Evolutionary conservation across 2,797 vertebrate species (phyloP).

Genomic region (Siniperca obscura): DNA sequence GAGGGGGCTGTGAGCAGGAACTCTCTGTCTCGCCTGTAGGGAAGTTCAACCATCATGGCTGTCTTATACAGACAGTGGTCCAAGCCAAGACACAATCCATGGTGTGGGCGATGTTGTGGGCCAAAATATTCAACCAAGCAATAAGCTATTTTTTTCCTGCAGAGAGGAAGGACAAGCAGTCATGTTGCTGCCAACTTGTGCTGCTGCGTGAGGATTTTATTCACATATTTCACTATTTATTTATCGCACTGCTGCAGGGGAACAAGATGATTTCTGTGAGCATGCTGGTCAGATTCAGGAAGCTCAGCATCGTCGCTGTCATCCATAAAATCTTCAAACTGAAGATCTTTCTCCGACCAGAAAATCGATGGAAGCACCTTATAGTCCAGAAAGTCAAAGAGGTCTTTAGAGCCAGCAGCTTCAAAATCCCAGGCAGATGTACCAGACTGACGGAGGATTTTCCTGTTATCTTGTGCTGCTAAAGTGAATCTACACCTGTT

Average conservation of each 20-base stretch:
- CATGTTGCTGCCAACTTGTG: not conserved
- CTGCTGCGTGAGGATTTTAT: slow-evolving; percentile 12
- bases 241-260: slow-evolving; percentile 6
- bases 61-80: not conserved
- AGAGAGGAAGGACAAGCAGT: not conserved
- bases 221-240: slow-evolving; percentile 21
- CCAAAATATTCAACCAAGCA: slow-evolving; percentile 12
- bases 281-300: slow-evolving; percentile 8
- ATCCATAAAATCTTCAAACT: slow-evolving; percentile 4
- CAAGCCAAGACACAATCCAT: slow-evolving; percentile 1
- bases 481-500: slow-evolving; percentile 2
- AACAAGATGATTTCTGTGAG: slow-evolving; percentile 18
- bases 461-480: not conserved
- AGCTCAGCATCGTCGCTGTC: not conserved
- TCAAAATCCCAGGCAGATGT: slow-evolving; percentile 17
- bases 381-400: slow-evolving; percentile 10
- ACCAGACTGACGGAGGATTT: slow-evolving; percentile 12
- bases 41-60: slow-evolving; percentile 6
- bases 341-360: slow-evolving; percentile 11
- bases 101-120: not conserved
- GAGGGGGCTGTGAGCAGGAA: slow-evolving; percentile 17
- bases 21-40: not conserved
- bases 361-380: slow-evolving; percentile 31
- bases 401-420: slow-evolving; percentile 1
- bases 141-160: not conserved